Evolutionary conservation across 2,797 vertebrate genomes (phyloP).

Genomic region (Cichlasoma orientale): DNA sequence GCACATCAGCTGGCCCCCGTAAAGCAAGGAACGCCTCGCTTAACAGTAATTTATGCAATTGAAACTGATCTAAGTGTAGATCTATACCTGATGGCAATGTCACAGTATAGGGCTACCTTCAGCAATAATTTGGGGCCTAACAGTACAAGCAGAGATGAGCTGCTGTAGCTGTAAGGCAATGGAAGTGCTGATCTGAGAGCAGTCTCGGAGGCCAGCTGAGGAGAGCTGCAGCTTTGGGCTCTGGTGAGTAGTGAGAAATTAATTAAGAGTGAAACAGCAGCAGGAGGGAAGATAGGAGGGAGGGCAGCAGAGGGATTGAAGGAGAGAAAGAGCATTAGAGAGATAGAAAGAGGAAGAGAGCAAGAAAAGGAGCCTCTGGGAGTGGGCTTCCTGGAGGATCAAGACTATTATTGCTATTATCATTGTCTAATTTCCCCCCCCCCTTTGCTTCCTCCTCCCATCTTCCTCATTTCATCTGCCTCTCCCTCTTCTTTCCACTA

Average conservation of each 20-base stretch:
- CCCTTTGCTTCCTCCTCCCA: slow-evolving; percentile 24
- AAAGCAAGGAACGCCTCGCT: slow-evolving; percentile 21
- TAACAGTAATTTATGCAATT: slow-evolving; percentile 40
- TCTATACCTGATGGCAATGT: slow-evolving; percentile 58
- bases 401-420: slow-evolving; percentile 85
- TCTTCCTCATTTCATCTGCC: slow-evolving; percentile 39
- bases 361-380: slow-evolving; percentile 52
- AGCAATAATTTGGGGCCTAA: slow-evolving; percentile 53
- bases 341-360: slow-evolving; percentile 21
- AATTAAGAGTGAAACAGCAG: slow-evolving; percentile 83
- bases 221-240: slow-evolving; percentile 74
- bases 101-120: slow-evolving; percentile 41
- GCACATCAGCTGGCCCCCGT: slow-evolving; percentile 35
- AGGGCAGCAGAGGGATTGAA: slow-evolving; percentile 56
- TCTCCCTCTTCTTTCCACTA: slow-evolving; percentile 7
- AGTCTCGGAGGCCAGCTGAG: slow-evolving; percentile 63
- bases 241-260: slow-evolving; percentile 84
- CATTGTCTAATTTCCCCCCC: slow-evolving; percentile 75
- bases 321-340: slow-evolving; percentile 43
- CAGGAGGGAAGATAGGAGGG: slow-evolving; percentile 70
- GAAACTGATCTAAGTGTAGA: slow-evolving; percentile 60
- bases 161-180: slow-evolving; percentile 52
- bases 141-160: slow-evolving; percentile 40
- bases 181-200: slow-evolving; percentile 62
- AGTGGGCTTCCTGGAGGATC: slow-evolving; percentile 72